Evolutionary conservation across 2,797 vertebrate genomes (phyloP), one percentile per base, ranked within the genome.

Genomic region (Kryptopterus vitreolus): DNA sequence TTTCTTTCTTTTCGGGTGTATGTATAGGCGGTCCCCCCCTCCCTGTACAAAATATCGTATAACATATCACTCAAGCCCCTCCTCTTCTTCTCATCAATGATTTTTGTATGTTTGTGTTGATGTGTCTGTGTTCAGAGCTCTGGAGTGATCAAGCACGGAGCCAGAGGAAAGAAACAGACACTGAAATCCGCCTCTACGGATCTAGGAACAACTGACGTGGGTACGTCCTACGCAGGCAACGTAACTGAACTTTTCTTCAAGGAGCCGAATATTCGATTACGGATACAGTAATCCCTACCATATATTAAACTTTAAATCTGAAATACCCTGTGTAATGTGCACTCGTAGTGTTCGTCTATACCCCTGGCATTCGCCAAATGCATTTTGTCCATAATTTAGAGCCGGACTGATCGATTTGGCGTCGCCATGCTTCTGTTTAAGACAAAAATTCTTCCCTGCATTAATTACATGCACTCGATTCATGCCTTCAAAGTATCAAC

Each of bases 151-250:
- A 99, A 99, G 83, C 97, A 98, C 0, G 95, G 96, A 16, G 94
- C 95, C 81, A 89, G 97, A 72, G 95, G 94, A 87, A 98, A 97
- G 87, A 95, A 95, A 81, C 97, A 97, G 90, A 95, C 98, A 46
- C 96, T 98, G 74, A 98, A 98, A 87, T 98, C 97, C 20, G 95
- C 96, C 53, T 98, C 98, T 31, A 98, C 98, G 55, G 96, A 99
- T 90, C 94, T 99, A 20, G 98, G 97, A 83, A 97, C 95, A 2
- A 95, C 95, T 70, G 97, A 98, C 12, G 94, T 97, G 84, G 97
- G 98, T 95, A 92, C 96, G 97, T 16, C 2, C 55, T 16, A 7
- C 72, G 88, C 22, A 76, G 62, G 50, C 22, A 24, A 1, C 13
- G 20, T 10, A 20, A 1, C 13, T 26, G 13, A 26, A 74, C 24